Base-by-base conservation (phyloP, 2,888 invertebrate genomes). In the Schizotus pectinicornis region DNA sequence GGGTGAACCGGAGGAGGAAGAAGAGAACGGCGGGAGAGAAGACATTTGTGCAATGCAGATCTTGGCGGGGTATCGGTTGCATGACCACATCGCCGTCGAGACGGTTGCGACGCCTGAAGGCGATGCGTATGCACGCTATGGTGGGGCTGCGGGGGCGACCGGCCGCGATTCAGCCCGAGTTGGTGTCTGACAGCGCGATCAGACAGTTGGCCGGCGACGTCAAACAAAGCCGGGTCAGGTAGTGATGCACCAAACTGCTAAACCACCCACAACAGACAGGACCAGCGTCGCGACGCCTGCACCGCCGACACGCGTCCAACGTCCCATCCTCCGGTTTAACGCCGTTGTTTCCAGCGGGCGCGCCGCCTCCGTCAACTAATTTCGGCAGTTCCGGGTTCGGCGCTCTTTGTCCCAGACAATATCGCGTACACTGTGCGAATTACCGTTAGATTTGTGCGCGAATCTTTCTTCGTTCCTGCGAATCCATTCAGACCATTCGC, bases 131-230 rank as follows among this genome's bases (percentile, higher is more conserved):
- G 42, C 41, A 51, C 47, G 32, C 12, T 31, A 38, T 31, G n/a
- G 39, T 32, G 12, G 14, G 41, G 11, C 47, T 50, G 63, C 65
- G 66, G 67, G 66, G 66, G 68, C 63, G 63, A 62, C 54, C 59
- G 58, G 57, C 52, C 52, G 65, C 67, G 64, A 63, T 59, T 56
- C 61, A 56, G 58, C 61, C 65, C 65, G 65, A 68, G 77, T 75
- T 77, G 78, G 76, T 77, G 46, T 49, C 78, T 77, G 78, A 76
- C 77, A 76, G 58, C 62, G 62, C 62, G 47, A 75, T 78, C 79
- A 78, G 79, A 79, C 80, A 80, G 81, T 81, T 79, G 79, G 79
- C 80, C 80, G 81, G 79, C 80, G 78, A 80, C 80, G 79, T 79
- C 81, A 79, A 78, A 77, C 77, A 76, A 76, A 80, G 80, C 79